A percentile compares a stretch with the other conserved stretches of the same genome.
Evolutionary conservation across 2,113 vertebrate species (phyloP).

Genomic region (Mormoops blainvillei): DNA sequence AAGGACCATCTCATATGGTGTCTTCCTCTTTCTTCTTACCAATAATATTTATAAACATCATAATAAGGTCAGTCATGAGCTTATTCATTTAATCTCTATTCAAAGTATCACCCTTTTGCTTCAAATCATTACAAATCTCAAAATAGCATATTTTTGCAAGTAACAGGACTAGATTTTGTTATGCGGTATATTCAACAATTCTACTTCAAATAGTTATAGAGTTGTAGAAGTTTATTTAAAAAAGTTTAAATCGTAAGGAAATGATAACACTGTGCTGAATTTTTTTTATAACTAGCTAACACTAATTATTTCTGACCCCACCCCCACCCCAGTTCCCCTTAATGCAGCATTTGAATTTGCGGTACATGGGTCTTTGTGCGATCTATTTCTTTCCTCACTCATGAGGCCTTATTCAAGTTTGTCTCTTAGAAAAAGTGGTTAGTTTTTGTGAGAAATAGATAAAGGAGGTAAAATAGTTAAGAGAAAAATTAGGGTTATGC

Average conservation of each 20-base stretch:
- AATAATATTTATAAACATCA: background rate
- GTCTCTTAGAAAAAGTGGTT: background rate
- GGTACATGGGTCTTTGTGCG: background rate
- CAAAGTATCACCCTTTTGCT: background rate
- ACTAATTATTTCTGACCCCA: background rate
- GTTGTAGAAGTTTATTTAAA: background rate
- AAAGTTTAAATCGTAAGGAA: background rate
- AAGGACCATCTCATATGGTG: rapidly evolving
- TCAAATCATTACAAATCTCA: background rate
- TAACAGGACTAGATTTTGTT: background rate
- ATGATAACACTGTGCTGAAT: background rate
- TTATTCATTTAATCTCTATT: background rate
- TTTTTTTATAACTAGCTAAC: background rate
- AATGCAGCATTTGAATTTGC: background rate
- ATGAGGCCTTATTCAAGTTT: background rate
- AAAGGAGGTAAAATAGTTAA: background rate
- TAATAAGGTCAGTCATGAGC: background rate
- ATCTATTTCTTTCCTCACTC: background rate
- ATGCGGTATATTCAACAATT: background rate
- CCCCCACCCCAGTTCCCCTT: background rate
- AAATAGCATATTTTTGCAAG: background rate
- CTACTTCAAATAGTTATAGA: background rate
- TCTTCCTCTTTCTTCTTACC: background rate
- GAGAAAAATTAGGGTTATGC: background rate
- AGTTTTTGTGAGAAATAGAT: background rate